phyloP scores from a whole-genome alignment of 2,797 vertebrate genomes.

The Gallirallus australis region DNA sequence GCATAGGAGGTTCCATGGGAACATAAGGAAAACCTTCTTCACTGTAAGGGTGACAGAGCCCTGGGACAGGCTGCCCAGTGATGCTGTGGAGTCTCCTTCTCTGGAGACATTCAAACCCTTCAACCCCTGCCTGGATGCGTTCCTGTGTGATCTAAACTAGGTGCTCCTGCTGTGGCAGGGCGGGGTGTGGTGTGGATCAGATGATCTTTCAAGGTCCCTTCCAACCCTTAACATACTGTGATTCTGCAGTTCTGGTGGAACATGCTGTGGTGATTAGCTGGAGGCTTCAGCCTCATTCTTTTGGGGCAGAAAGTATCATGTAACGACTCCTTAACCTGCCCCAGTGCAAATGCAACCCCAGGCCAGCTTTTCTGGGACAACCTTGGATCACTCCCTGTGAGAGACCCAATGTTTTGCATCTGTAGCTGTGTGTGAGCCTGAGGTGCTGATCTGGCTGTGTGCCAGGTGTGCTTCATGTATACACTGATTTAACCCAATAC shows the following conservation, averaged over 20 bases:
- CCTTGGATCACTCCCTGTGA: background rate
- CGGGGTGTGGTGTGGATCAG: too few relatives aligned
- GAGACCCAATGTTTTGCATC: background rate
- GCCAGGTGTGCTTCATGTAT: background rate
- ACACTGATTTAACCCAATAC: background rate
- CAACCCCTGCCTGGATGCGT: too few relatives aligned
- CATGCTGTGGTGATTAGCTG: background rate
- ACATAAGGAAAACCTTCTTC: too few relatives aligned
- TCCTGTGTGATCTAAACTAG: too few relatives aligned
- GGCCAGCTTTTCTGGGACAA: background rate
- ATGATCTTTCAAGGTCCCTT: too few relatives aligned
- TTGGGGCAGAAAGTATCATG: background rate
- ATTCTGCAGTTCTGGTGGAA: background rate
- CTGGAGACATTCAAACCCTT: too few relatives aligned
- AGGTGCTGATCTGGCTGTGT: background rate
- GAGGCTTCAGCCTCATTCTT: fast-evolving
- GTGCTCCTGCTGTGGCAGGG: too few relatives aligned
- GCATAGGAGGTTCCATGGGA: too few relatives aligned
- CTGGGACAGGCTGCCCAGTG: too few relatives aligned
- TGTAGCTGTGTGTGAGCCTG: background rate
- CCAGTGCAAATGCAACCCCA: background rate
- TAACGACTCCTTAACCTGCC: background rate
- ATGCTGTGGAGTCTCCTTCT: too few relatives aligned
- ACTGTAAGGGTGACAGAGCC: too few relatives aligned
- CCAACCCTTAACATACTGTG: too few relatives aligned